Evolutionary conservation across 2,888 invertebrate species (phyloP).

Genomic region (Spicauda simplicius): DNA sequence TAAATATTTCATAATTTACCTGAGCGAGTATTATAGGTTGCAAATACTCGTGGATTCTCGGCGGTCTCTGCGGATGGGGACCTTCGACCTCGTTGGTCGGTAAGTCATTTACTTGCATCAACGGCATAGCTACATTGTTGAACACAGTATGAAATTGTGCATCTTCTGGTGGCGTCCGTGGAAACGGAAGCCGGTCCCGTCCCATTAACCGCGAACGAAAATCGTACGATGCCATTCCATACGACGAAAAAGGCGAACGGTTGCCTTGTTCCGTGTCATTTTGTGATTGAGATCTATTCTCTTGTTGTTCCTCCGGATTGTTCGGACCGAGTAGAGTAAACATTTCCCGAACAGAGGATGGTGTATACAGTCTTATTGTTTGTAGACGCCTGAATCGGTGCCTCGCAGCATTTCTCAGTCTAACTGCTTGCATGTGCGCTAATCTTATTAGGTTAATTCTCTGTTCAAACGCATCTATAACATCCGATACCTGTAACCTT

Average conservation of each 20-base stretch:
- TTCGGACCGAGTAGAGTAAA: conserved; percentile 59
- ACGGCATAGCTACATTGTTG: conserved; percentile 76
- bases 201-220: conserved; percentile 56
- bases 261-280: conserved; percentile 49
- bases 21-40: conserved; percentile 80
- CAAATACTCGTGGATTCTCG: conserved; percentile 74
- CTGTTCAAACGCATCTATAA: conserved; percentile 65
- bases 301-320: conserved; percentile 54
- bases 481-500: conserved; percentile 46
- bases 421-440: conserved; percentile 72
- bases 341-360: conserved; percentile 75
- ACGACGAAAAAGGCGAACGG: conserved; percentile 49
- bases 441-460: conserved; percentile 72
- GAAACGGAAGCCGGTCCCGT: conserved; percentile 46
- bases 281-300: conserved; percentile 50
- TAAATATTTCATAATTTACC: conserved; percentile 51
- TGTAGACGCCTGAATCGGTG: conserved; percentile 71
- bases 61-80: conserved; percentile 58
- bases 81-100: conserved; percentile 54
- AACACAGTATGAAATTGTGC: conserved; percentile 62
- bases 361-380: conserved; percentile 73
- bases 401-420: conserved; percentile 70
- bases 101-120: conserved; percentile 87
- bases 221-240: conserved; percentile 48
- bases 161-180: conserved; percentile 48